Conservation (phyloP, 2,797 vertebrate genomes). For the Enteromius fasciolatus region DNA sequence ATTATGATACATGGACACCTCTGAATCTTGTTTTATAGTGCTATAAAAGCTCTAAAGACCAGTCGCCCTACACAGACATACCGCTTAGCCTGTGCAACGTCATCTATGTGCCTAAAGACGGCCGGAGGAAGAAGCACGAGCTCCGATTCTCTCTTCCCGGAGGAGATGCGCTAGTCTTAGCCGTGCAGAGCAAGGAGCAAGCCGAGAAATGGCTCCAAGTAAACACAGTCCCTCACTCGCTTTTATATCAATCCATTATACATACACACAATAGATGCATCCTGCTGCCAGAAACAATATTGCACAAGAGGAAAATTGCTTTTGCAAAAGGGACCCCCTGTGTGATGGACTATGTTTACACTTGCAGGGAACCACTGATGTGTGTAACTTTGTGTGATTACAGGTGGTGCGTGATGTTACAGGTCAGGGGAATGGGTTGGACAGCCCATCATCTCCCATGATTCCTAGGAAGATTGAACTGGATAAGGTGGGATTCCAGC, state of each 20-base stretch:
- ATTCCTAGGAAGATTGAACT: conserved; percentile 87
- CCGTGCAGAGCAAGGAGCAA: conserved; percentile 96
- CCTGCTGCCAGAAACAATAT: conserved; percentile 53
- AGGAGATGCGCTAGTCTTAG: conserved; percentile 89
- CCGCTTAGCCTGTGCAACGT: conserved; percentile 85
- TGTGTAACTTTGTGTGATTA: conserved; percentile 47
- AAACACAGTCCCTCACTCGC: conserved; percentile 41
- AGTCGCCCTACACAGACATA: conserved; percentile 86
- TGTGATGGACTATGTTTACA: conserved; percentile 31
- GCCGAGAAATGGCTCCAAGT: conserved; percentile 97
- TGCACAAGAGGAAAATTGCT: conserved; percentile 49
- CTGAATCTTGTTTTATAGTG: conserved; percentile 76
- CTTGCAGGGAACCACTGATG: conserved; percentile 29
- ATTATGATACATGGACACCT: neutral
- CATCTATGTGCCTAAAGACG: conserved; percentile 93
- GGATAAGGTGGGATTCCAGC: conserved; percentile 86
- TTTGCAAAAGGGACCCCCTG: conserved; percentile 35
- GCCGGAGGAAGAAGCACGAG: conserved; percentile 94
- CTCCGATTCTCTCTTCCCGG: conserved; percentile 90
- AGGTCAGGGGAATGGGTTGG: conserved; percentile 70
- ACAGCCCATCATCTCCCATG: conserved; percentile 85
- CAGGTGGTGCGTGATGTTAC: conserved; percentile 85
- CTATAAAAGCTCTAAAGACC: conserved; percentile 97
- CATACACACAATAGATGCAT: conserved; percentile 32
- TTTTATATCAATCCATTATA: conserved; percentile 26